Evolutionary conservation across 92 coral and sea anemone genomes (phyloP).

Genomic region (Actinernus sp.): DNA sequence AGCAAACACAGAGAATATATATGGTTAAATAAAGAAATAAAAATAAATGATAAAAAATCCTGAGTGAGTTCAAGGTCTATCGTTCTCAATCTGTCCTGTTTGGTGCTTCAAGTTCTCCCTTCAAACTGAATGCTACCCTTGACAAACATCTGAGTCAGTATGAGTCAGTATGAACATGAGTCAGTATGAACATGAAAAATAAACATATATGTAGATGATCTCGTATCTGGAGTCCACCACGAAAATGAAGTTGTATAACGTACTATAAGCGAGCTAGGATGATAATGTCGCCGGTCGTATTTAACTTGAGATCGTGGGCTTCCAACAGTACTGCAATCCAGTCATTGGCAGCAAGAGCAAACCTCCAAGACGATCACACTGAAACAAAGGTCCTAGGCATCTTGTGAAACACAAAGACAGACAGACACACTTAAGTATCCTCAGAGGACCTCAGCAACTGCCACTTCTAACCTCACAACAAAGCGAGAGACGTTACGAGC

Average conservation of each 20-base stretch:
- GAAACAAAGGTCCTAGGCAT: slow-evolving; percentile 14
- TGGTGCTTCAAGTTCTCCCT: slow-evolving; percentile 35
- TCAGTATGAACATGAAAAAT: slow-evolving; percentile 24
- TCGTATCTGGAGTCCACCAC: slow-evolving; percentile 28
- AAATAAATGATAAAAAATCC: no score
- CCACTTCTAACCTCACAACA: background rate
- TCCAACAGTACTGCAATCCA: slow-evolving; percentile 16
- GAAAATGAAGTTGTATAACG: slow-evolving; percentile 25
- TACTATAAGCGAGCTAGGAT: slow-evolving; percentile 22
- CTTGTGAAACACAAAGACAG: background rate
- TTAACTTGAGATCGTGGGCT: slow-evolving; percentile 55
- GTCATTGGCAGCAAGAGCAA: no score
- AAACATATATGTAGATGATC: slow-evolving; percentile 58
- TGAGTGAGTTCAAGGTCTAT: slow-evolving; percentile 37
- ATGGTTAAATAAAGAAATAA: no score
- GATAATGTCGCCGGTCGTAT: slow-evolving; percentile 22
- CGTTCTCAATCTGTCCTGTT: slow-evolving; percentile 40
- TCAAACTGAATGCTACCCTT: slow-evolving; percentile 28
- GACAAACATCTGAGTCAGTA: slow-evolving; percentile 30
- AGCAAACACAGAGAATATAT: no score
- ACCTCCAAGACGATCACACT: no score
- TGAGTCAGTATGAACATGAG: background rate
- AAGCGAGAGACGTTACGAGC: slow-evolving; percentile 28
- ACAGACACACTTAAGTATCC: slow-evolving; percentile 7
- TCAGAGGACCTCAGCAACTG: background rate